Conservation (phyloP, 2,113 vertebrate species). For the Microtus montanus region DNA sequence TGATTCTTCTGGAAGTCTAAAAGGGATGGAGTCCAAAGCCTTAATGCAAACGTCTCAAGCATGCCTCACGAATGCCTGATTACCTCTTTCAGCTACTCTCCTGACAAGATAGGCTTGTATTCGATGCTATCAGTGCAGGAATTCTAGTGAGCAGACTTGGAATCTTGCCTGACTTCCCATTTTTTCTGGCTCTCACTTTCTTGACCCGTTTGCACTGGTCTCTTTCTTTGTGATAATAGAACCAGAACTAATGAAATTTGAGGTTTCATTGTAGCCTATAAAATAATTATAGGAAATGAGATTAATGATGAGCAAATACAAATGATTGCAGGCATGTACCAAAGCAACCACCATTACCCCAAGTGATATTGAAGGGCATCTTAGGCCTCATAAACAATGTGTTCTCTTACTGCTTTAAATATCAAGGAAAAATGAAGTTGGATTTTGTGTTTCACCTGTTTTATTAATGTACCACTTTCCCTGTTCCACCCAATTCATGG, state of each 20-base stretch:
- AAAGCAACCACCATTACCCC: constrained; percentile 14
- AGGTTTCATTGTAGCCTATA: constrained; percentile 19
- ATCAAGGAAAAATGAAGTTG: not conserved
- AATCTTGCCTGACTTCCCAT: not conserved
- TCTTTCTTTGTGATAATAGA: not conserved
- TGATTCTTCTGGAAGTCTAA: constrained; percentile 44
- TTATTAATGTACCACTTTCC: constrained; percentile 37
- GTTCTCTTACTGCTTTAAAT: constrained; percentile 40
- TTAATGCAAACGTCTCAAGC: not conserved
- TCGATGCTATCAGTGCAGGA: not conserved
- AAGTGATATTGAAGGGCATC: not conserved
- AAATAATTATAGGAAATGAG: constrained; percentile 16
- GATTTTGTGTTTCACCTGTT: constrained; percentile 64
- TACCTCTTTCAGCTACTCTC: not conserved
- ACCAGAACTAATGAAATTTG: not conserved
- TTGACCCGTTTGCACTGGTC: not conserved
- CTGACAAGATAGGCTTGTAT: not conserved
- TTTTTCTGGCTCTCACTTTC: not conserved
- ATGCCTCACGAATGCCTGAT: too few species aligned
- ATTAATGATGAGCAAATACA: constrained; percentile 46
- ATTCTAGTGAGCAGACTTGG: not conserved
- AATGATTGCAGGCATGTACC: not conserved
- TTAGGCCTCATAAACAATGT: not conserved
- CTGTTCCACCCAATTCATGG: constrained; percentile 6
- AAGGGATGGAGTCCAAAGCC: not conserved